phyloP scores from a whole-genome alignment of 2,113 vertebrate genomes.

The Perca fluviatilis region DNA sequence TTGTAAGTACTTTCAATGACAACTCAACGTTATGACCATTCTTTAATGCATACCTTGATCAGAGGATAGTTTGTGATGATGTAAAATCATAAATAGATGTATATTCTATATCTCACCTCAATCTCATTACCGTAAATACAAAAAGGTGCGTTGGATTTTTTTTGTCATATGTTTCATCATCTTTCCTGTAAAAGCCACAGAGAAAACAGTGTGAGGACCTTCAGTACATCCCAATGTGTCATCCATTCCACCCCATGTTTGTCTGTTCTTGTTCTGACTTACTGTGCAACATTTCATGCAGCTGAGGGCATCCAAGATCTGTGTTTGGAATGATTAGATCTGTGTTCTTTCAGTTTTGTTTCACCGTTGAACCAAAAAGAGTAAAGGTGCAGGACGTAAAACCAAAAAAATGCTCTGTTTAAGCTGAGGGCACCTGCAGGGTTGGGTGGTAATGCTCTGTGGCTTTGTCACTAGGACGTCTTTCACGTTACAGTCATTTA shows the following conservation, averaged over 20 bases:
- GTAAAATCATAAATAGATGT: background rate
- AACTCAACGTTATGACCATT: background rate
- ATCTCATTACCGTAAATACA: background rate
- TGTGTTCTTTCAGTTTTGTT: conserved; percentile 11
- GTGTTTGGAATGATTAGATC: conserved; percentile 30
- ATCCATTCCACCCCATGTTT: background rate
- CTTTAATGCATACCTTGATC: background rate
- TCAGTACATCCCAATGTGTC: conserved; percentile 42
- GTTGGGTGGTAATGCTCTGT: too few species aligned
- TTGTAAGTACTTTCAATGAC: background rate
- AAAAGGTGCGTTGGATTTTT: background rate
- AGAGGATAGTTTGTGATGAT: background rate
- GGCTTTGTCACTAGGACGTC: too few species aligned
- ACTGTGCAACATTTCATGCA: conserved; percentile 37
- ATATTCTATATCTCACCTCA: background rate
- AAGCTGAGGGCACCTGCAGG: too few species aligned
- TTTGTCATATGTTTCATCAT: background rate
- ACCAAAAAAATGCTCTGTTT: background rate
- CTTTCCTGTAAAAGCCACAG: conserved; percentile 17
- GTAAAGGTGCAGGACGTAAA: background rate
- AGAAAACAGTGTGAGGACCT: conserved; percentile 27
- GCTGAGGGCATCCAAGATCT: conserved; percentile 43
- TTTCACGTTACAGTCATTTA: too few species aligned
- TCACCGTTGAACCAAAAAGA: background rate
- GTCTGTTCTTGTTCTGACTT: conserved; percentile 37